These are phyloP conservation scores for Serilophus lunatus DNA, from an alignment of 2,113 vertebrate species.

Conservation along the genomic window DNA sequence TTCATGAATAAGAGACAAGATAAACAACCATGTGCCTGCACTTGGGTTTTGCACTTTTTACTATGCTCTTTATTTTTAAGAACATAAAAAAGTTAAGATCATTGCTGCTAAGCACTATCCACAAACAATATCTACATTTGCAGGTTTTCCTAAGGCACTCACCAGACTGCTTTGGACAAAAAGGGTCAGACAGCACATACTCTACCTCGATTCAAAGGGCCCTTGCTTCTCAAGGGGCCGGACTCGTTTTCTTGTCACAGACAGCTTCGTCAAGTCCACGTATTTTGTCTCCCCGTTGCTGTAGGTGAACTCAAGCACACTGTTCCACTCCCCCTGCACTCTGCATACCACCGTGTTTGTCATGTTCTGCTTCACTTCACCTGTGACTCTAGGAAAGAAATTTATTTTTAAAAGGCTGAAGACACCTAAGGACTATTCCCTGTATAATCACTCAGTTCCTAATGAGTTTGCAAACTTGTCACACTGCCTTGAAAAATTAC, in stretches of 20 bases:
- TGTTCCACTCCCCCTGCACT: conserved; percentile 98
- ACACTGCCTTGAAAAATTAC: background rate
- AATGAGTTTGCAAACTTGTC: background rate
- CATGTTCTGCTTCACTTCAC: conserved; percentile 91
- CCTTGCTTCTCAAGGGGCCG: conserved; percentile 88
- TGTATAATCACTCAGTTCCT: background rate
- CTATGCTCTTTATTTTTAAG: background rate
- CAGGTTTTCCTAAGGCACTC: background rate
- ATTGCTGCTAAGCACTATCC: background rate
- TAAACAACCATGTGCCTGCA: background rate
- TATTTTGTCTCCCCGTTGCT: conserved; percentile 83
- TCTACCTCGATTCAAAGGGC: conserved; percentile 90
- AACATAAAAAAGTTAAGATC: background rate
- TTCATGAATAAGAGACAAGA: background rate
- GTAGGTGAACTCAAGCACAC: conserved; percentile 89
- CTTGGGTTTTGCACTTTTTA: background rate
- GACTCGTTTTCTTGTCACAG: conserved; percentile 85
- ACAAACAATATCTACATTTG: background rate
- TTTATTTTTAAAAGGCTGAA: background rate
- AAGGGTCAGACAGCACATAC: background rate
- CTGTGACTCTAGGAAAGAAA: conserved; percentile 81
- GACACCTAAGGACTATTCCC: background rate
- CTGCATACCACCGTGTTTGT: conserved; percentile 88
- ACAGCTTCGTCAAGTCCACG: conserved; percentile 87
- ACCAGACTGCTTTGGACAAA: background rate